Conservation (phyloP, 2,113 vertebrate species). For the Phasianus colchicus region DNA sequence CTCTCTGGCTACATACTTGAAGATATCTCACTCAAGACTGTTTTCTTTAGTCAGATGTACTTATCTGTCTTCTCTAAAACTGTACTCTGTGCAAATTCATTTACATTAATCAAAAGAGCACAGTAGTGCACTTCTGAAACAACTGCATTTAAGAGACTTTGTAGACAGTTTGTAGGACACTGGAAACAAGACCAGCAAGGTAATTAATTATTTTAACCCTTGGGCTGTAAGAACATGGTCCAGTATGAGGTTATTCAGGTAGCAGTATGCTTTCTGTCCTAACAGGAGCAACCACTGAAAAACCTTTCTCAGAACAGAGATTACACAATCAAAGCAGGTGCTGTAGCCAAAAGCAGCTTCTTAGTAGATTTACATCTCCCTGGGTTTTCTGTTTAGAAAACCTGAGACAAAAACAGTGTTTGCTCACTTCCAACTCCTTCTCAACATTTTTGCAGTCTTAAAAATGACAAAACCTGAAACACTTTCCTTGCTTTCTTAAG, state of each 20-base stretch:
- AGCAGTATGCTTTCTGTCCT: neutral
- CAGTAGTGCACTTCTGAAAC: neutral
- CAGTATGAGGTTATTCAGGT: rapidly evolving
- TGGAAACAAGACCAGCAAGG: neutral
- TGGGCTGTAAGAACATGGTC: neutral
- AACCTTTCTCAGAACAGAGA: neutral
- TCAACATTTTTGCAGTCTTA: neutral
- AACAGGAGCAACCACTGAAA: neutral
- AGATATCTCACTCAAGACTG: neutral
- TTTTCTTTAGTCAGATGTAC: rapidly evolving
- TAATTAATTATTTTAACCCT: neutral
- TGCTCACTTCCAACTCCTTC: neutral
- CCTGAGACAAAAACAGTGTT: neutral
- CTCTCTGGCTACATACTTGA: neutral
- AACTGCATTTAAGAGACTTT: neutral
- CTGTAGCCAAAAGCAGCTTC: neutral
- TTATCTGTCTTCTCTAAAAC: neutral
- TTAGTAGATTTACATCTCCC: neutral
- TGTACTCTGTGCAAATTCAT: neutral
- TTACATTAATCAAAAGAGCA: neutral
- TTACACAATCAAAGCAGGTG: neutral
- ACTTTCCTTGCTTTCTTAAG: neutral
- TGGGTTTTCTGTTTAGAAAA: neutral
- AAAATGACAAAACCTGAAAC: neutral
- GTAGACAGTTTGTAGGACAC: neutral